phyloP scores from a whole-genome alignment of 1,140 invertebrate species.

The Forficula auricularia region DNA sequence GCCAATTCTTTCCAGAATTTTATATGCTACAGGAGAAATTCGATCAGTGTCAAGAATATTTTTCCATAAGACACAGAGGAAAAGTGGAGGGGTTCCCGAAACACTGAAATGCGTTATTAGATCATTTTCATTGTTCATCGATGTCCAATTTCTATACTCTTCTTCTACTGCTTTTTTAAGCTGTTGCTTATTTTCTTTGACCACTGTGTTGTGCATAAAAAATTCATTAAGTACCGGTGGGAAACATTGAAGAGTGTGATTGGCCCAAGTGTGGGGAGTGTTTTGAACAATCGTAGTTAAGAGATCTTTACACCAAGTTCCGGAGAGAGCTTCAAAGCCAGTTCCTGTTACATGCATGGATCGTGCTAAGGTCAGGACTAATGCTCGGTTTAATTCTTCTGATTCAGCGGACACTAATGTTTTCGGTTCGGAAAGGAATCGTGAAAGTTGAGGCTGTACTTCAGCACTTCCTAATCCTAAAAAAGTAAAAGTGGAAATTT shows the following conservation, averaged over 20 bases:
- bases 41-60: slow-evolving; percentile 87
- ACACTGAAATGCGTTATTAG: slow-evolving; percentile 89
- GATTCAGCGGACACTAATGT: slow-evolving; percentile 79
- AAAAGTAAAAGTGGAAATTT: no score
- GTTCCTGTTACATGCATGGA: slow-evolving; percentile 82
- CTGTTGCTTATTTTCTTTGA: slow-evolving; percentile 75
- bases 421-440: slow-evolving; percentile 74
- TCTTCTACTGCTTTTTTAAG: slow-evolving; percentile 84
- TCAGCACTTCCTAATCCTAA: slow-evolving; percentile 66
- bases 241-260: slow-evolving; percentile 80
- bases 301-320: slow-evolving; percentile 79
- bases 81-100: slow-evolving; percentile 70
- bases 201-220: slow-evolving; percentile 61
- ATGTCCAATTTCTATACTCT: slow-evolving; percentile 89
- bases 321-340: slow-evolving; percentile 41
- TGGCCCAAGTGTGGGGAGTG: slow-evolving; percentile 86
- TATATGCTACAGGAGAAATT: slow-evolving; percentile 83
- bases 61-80: slow-evolving; percentile 85
- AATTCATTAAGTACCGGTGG: slow-evolving; percentile 77
- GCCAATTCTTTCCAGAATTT: slow-evolving; percentile 84
- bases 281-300: slow-evolving; percentile 79
- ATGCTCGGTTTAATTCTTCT: slow-evolving; percentile 80
- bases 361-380: slow-evolving; percentile 81
- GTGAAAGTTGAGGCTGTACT: slow-evolving; percentile 74
- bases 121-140: slow-evolving; percentile 91